Evolutionary conservation across 2,113 vertebrate genomes (phyloP).

Genomic region (Chloropsis hardwickii): DNA sequence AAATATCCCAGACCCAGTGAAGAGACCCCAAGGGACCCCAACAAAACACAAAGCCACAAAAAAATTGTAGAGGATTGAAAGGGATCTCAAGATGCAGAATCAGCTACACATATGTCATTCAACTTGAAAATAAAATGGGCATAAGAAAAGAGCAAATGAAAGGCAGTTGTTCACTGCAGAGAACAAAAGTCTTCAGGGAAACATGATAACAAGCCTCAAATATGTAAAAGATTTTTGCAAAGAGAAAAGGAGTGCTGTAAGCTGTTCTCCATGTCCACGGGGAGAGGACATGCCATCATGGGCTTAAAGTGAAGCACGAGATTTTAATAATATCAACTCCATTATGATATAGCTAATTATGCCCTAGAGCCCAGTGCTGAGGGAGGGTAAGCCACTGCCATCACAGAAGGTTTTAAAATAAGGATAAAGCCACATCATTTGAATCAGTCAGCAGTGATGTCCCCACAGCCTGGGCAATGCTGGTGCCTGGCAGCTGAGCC

Average conservation of each 20-base stretch:
- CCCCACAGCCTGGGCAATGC: neutral
- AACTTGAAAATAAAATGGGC: conserved; percentile 40
- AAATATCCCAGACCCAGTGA: neutral
- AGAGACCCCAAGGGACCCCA: neutral
- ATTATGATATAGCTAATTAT: neutral
- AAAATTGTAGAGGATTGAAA: neutral
- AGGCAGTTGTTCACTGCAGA: neutral
- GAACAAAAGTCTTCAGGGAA: conserved; percentile 40
- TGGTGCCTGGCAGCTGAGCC: neutral
- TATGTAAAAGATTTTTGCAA: conserved; percentile 25
- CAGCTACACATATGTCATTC: neutral
- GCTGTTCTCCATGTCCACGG: neutral
- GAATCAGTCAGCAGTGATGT: neutral
- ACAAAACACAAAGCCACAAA: neutral
- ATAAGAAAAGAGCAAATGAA: neutral
- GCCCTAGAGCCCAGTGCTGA: rapidly evolving
- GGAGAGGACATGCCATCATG: neutral
- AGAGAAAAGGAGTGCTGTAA: conserved; percentile 1
- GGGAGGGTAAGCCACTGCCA: neutral
- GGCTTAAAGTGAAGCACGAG: neutral
- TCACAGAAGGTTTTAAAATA: neutral
- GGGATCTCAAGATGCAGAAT: conserved; percentile 20
- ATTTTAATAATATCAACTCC: neutral
- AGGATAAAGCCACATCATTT: neutral
- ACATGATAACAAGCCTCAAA: conserved; percentile 43